phyloP scores from a whole-genome alignment of 2,113 vertebrate genomes.

The Mugil cephalus region DNA sequence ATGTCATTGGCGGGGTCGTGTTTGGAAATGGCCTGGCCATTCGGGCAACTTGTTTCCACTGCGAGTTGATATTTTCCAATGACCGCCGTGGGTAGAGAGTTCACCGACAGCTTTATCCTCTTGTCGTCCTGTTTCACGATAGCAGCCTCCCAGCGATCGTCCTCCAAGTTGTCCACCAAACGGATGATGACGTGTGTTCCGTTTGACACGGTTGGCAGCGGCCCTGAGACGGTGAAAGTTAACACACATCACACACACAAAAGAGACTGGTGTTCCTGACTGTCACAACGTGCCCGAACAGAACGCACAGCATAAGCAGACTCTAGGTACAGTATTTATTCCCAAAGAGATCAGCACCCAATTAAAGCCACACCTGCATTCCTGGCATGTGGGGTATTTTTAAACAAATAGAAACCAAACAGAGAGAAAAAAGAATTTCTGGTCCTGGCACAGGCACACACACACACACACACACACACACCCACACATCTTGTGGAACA shows the following conservation, averaged over 20 bases:
- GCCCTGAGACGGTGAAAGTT: constrained; percentile 45
- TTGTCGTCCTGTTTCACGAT: constrained; percentile 68
- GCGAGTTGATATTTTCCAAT: constrained; percentile 88
- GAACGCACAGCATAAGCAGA: no score
- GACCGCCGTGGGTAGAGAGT: constrained; percentile 79
- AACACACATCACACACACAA: background rate
- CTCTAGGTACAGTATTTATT: background rate
- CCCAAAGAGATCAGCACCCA: no score
- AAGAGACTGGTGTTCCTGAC: background rate
- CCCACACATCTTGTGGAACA: constrained; percentile 5
- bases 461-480: constrained; percentile 12
- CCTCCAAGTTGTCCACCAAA: constrained; percentile 79
- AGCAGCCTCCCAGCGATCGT: constrained; percentile 86
- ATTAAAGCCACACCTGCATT: constrained; percentile 47
- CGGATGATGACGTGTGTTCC: constrained; percentile 74
- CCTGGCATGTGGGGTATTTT: background rate
- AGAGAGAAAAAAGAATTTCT: background rate
- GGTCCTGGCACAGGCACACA: no score
- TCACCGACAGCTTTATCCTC: constrained; percentile 80
- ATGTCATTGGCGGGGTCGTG: constrained; percentile 83
- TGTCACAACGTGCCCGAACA: constrained; percentile 7
- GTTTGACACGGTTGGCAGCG: constrained; percentile 62
- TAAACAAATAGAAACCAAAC: constrained; percentile 26
- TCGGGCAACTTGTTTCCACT: constrained; percentile 75
- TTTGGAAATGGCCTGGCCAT: constrained; percentile 69